Base-by-base conservation (phyloP, 2,113 vertebrate genomes). In the Canis aureus region DNA sequence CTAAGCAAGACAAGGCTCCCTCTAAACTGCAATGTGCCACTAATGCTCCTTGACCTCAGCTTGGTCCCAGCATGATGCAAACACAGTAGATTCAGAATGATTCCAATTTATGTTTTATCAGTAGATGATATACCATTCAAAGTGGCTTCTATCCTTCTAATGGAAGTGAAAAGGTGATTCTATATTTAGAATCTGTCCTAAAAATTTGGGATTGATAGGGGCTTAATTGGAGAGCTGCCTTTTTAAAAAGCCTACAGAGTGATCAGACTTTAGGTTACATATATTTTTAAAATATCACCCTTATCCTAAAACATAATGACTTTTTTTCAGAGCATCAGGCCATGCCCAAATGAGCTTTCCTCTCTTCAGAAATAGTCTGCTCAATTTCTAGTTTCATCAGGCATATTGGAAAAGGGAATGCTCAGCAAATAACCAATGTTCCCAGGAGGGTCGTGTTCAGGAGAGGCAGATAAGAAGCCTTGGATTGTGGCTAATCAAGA, bases 271-370 rank as follows among this genome's bases (percentile, higher is more conserved):
- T 5, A 19, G 32, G 27, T 49, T 86, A 59, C 49, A 83, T 64
- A 27, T 59, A 53, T 94, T 55, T 96, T 79, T 29, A 11, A 96
- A 97, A 93, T 55, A 16, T 90, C 71, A 84, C 12, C 55, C 38
- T 95, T 17, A 84, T 92, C 91, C 35, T 91, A 92, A 98, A 90
- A 78, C 83, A 73, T 53, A 97, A 53, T 92, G 53, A 38, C 74
- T 84, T 92, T 87, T 87, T 92, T 86, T 49, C 12, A 87, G 38
- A 87, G 35, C 59, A 73, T 60, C 53, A 76, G 84, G 5, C 9
- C 49, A 11, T 25, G 27, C 8, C 15, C 73, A 57, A 78, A 17
- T 11, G 38, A 91, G 51, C 5, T 93, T 17, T 74, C 5, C 59
- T 12, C 22, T 87, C 32, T 89, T 79, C 15, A 74, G 35, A 80